Evolutionary conservation across 2,113 vertebrate species (phyloP).

Genomic region (Clinocottus analis): DNA sequence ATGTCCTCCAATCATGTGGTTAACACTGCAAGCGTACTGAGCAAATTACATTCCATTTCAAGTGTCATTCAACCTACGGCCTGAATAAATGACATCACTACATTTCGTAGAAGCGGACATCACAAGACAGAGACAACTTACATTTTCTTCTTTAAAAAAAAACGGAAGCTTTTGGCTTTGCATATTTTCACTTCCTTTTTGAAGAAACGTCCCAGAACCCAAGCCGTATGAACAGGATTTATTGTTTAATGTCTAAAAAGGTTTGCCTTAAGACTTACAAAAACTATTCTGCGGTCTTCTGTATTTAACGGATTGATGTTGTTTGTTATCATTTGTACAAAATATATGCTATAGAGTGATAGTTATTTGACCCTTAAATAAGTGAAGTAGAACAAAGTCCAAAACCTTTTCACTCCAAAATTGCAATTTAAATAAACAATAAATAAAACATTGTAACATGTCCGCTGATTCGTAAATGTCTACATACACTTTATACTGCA

Average conservation of each 20-base stretch:
- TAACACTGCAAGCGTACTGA: conserved; percentile 23
- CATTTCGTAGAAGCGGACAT: conserved; percentile 64
- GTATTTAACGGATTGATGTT: not conserved
- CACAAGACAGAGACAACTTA: conserved; percentile 75
- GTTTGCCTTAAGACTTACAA: not conserved
- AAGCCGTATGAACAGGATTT: conserved; percentile 79
- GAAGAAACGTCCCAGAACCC: conserved; percentile 74
- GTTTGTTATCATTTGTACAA: not conserved
- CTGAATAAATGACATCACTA: conserved; percentile 67
- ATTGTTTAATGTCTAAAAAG: conserved; percentile 22
- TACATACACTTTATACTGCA: conserved; percentile 17
- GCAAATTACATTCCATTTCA: conserved; percentile 8
- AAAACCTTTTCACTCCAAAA: not conserved
- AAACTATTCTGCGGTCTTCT: not conserved
- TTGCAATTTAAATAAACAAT: not conserved
- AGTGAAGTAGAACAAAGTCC: not conserved
- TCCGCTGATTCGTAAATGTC: conserved; percentile 3
- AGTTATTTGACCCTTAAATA: not conserved
- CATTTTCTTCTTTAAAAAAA: conserved; percentile 65
- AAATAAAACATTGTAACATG: conserved; percentile 13
- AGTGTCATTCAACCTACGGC: conserved; percentile 52
- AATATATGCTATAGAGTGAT: not conserved
- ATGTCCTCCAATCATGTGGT: conserved; percentile 60
- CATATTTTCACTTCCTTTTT: conserved; percentile 87
- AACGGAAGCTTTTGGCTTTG: conserved; percentile 77